Evolutionary conservation across 2,888 invertebrate species (phyloP), one percentile per base, ranked within the genome.

Genomic region (Acrobasis consociella): DNA sequence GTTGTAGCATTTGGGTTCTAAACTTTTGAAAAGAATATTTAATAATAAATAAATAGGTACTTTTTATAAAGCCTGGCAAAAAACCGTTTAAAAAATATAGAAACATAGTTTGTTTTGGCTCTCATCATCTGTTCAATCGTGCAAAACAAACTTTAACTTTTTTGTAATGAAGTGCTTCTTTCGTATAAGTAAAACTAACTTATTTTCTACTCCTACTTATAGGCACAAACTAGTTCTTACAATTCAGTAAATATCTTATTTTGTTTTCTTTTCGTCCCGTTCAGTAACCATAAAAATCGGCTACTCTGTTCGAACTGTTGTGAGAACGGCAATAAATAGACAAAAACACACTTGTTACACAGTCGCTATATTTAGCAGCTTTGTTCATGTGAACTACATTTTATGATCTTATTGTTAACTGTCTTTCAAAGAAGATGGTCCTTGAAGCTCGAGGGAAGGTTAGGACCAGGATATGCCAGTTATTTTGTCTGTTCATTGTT

Each of bases 271-370:
- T 31, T 31, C 11, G 5, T 31, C 17, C 42, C 17, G 56, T 42
- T 15, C 42, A 42, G 17, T 56, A 11, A 56, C 56, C 56, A 56
- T 56, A 56, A 56, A 52, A 56, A 56, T 42, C 56, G 42, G 42
- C 56, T 13, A 22, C 7, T 17, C 22, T 42, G 56, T 55, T 16
- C 16, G 17, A 42, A 56, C 42, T 10, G 55, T 39, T 56, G 56
- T 42, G 56, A 56, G 46, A 56, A 56, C 56, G 42, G 56, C 22
- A 56, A 42, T 56, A 56, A 56, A 56, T 56, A 56, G 56, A 56
- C 56, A 56, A 42, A 56, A 42, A 56, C 56, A 56, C 56, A 56
- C 56, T 56, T 56, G 56, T 56, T 56, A 56, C 56, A 46, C 56
- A 56, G 42, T 56, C 22, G 56, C 56, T 56, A 56, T 56, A 56